Evolutionary conservation across 2,888 invertebrate genomes (phyloP).

Genomic region (Suillia variegata): DNA sequence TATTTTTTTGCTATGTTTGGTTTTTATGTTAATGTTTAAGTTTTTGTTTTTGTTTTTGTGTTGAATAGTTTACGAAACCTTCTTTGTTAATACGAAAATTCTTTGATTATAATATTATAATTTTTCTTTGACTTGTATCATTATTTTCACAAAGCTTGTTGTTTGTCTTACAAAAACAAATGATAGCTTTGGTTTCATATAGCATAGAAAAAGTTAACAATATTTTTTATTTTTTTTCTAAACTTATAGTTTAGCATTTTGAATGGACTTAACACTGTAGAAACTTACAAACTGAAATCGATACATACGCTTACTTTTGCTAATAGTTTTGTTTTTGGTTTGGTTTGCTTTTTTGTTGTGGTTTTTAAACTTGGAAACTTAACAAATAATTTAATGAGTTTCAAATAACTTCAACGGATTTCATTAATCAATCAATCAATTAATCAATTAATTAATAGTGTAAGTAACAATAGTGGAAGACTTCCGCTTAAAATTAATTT

Average conservation of each 20-base stretch:
- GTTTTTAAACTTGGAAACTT: conserved; percentile 3
- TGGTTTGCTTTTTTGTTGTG: background rate
- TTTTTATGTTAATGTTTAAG: too few relatives aligned
- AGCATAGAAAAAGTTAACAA: background rate
- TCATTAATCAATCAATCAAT: too few relatives aligned
- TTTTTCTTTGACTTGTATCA: too few relatives aligned
- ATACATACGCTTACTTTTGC: background rate
- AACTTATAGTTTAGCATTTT: background rate
- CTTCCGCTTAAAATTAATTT: conserved; percentile 58
- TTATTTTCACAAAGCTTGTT: background rate
- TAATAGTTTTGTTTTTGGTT: background rate
- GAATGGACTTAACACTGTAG: background rate
- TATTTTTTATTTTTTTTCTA: too few relatives aligned
- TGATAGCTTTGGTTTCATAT: background rate
- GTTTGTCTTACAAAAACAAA: background rate
- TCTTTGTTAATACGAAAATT: conserved; percentile 15
- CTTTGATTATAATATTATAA: background rate
- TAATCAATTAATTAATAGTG: conserved; percentile 22
- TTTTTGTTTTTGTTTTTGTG: background rate
- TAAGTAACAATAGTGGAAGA: conserved; percentile 61
- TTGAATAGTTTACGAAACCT: conserved; percentile 36
- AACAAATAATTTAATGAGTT: background rate
- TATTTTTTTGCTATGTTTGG: too few relatives aligned
- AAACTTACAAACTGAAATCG: background rate
- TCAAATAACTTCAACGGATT: too few relatives aligned